Percentiles rank a stretch among this genome's conserved stretches.
Conservation (phyloP, 2,888 invertebrate genomes). For the Apodemia hepburni region DNA sequence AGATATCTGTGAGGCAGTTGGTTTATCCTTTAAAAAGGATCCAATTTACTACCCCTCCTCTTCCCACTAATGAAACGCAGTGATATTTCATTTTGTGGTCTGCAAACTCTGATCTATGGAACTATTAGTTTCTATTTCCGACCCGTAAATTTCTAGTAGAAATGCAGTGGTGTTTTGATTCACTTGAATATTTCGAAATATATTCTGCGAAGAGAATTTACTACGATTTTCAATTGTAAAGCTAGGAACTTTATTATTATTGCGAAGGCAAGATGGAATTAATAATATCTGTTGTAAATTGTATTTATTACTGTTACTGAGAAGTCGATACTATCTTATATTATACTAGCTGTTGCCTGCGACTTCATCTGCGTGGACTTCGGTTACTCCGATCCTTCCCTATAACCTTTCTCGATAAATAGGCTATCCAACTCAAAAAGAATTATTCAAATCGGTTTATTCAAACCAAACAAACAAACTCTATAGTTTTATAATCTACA, state of each 20-base stretch:
- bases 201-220: background rate
- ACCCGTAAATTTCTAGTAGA: slow-evolving; percentile 5
- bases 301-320: too few relatives aligned
- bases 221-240: background rate
- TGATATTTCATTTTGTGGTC: slow-evolving; percentile 3
- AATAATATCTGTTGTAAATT: background rate
- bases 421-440: too few relatives aligned
- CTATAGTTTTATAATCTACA: too few relatives aligned
- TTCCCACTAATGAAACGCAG: background rate
- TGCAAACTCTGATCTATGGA: slow-evolving; percentile 18
- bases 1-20: too few relatives aligned
- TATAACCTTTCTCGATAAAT: too few relatives aligned
- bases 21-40: too few relatives aligned
- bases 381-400: too few relatives aligned
- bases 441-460: too few relatives aligned
- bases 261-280: background rate
- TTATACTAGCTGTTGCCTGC: too few relatives aligned
- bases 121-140: slow-evolving; percentile 14
- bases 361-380: too few relatives aligned
- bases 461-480: too few relatives aligned
- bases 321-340: too few relatives aligned
- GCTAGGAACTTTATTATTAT: background rate
- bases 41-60: background rate
- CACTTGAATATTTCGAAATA: background rate
- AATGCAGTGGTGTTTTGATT: background rate